These are phyloP conservation scores for Buphagus erythrorhynchus DNA, from an alignment of 2,797 vertebrate species.

Conservation along the genomic window DNA sequence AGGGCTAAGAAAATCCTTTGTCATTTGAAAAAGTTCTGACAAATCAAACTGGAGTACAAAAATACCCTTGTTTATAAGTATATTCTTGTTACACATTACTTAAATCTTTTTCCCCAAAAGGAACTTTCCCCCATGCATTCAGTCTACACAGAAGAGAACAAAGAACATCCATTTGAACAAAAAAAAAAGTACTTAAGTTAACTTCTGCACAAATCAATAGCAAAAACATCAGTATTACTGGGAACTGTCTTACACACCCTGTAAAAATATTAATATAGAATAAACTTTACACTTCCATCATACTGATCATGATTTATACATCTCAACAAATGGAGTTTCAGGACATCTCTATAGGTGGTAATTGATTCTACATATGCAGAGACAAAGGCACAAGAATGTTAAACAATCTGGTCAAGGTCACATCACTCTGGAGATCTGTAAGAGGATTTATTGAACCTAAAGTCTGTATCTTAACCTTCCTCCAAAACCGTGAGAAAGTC, in stretches of 20 bases:
- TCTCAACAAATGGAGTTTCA: conserved; percentile 22
- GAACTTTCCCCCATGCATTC: conserved; percentile 28
- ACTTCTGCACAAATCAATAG: conserved; percentile 37
- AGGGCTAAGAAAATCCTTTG: conserved; percentile 49
- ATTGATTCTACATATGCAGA: conserved; percentile 50
- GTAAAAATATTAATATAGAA: conserved; percentile 63
- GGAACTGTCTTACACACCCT: conserved; percentile 44
- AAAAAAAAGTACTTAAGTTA: conserved; percentile 32
- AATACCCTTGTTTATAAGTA: conserved; percentile 63
- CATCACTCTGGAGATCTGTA: conserved; percentile 44
- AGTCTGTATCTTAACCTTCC: conserved; percentile 18
- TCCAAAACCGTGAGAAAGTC: neutral
- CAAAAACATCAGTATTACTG: conserved; percentile 45
- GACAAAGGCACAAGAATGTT: conserved; percentile 66
- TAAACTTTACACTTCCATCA: conserved; percentile 54
- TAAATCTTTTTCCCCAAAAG: conserved; percentile 16
- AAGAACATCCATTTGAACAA: conserved; percentile 36
- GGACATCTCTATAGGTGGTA: conserved; percentile 33
- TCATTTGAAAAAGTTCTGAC: conserved; percentile 43
- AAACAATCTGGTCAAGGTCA: conserved; percentile 57
- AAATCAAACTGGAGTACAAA: conserved; percentile 61
- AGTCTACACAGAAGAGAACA: conserved; percentile 32
- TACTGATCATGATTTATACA: conserved; percentile 45
- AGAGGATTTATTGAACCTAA: conserved; percentile 31
- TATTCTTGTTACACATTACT: conserved; percentile 38